phyloP scores from a whole-genome alignment of 2,797 vertebrate genomes.

The Hippoglossus hippoglossus region DNA sequence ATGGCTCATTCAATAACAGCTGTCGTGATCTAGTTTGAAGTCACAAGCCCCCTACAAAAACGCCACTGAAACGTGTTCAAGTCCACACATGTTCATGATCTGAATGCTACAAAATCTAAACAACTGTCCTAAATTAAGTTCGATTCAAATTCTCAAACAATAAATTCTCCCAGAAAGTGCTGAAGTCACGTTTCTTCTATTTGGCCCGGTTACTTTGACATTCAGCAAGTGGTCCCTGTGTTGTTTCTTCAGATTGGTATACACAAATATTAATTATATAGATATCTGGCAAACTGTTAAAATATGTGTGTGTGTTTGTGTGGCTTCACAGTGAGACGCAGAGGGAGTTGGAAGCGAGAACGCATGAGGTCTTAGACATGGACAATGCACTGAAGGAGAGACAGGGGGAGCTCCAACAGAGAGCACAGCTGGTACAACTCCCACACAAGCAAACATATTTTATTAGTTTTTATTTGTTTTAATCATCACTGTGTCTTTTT shows the following conservation, averaged over 20 bases:
- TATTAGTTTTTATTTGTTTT: neutral
- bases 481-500: neutral
- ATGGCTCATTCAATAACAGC: neutral
- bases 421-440: constrained; percentile 90
- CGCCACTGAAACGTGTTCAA: neutral
- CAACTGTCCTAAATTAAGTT: neutral
- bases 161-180: constrained; percentile 5
- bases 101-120: neutral
- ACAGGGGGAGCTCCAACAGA: constrained; percentile 94
- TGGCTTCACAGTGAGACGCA: constrained; percentile 87
- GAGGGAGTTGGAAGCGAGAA: constrained; percentile 92
- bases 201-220: neutral
- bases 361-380: constrained; percentile 91
- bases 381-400: constrained; percentile 92
- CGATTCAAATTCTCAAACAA: constrained; percentile 6
- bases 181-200: neutral
- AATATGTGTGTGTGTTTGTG: constrained; percentile 20
- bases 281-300: neutral
- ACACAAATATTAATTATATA: neutral
- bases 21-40: neutral
- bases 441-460: neutral
- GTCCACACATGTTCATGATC: neutral
- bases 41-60: neutral
- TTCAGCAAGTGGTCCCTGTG: neutral
- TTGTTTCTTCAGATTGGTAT: neutral